Base-by-base conservation (phyloP, 2,113 vertebrate species). In the Chlorocebus sabaeus region DNA sequence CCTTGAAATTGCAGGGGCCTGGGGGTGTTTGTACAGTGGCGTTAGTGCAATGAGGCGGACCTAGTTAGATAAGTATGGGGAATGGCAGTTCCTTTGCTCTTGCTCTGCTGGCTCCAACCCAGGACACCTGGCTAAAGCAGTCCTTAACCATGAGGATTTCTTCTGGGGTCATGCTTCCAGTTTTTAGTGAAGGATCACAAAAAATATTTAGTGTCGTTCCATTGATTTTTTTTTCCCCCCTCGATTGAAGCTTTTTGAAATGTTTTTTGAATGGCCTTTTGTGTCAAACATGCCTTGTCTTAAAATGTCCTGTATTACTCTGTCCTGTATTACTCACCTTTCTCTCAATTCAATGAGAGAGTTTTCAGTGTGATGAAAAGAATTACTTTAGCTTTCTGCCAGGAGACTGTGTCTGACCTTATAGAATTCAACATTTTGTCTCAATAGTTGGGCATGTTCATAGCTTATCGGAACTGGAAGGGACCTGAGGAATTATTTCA, bases 261-360 rank as follows among this genome's bases (percentile, higher is more conserved):
- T 95, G 43, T 85, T 30, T 64, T 64, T 32, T 64, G 61, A 95
- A 43, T 35, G 55, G 2, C 75, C 16, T 89, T 90, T 45, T 67
- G 2, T 75, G 48, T 86, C 32, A 80, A 52, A 97, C 82, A 73
- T 75, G 11, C 7, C 50, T 90, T 84, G 18, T 90, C 73, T 79
- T 90, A 89, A 93, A 96, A 80, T 38, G 38, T 70, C 43, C 81
- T 81, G 12, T 84, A 18, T 89, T 86, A 40, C 68, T 96, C 59
- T 95, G 35, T 95, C 20, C 38, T 38, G 38, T 38, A 38, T 38
- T 38, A 38, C 48, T 82, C 20, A 81, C 1, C 10, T 96, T 93
- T 90, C 75, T 87, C 64, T 89, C 93, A 38, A 87, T 88, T 93
- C 38, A 86, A 0, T 94, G 22, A 90, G 35, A 91, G 9, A 43